These are phyloP conservation scores for Stylophora pistillata DNA, from an alignment of 64 coral and sea anemone species.

Conservation along the genomic window DNA sequence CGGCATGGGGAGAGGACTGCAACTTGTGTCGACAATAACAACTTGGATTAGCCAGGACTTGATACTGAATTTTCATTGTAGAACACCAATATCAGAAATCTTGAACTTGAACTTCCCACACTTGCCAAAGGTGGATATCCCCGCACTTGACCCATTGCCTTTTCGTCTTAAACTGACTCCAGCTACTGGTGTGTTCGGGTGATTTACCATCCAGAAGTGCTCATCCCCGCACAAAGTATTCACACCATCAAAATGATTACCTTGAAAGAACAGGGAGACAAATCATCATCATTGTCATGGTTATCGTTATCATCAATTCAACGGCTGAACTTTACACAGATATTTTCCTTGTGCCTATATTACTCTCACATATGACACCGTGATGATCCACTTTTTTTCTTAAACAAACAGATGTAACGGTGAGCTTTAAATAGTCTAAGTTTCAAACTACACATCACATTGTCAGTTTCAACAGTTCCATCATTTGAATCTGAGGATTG, in stretches of 20 bases:
- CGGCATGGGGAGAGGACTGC: no score
- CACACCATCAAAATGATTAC: neutral
- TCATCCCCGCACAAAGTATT: neutral
- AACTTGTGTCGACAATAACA: neutral
- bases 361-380: no score
- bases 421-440: no score
- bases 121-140: constrained; percentile 5
- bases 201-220: neutral
- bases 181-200: neutral
- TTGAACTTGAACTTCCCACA: neutral
- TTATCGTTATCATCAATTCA: no score
- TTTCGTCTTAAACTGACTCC: neutral
- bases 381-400: no score
- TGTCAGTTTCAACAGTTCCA: no score
- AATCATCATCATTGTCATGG: neutral
- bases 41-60: neutral
- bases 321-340: no score
- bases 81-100: neutral
- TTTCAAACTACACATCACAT: no score
- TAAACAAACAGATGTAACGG: no score
- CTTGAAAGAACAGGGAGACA: neutral
- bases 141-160: neutral
- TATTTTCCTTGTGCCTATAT: no score
- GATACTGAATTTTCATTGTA: neutral
- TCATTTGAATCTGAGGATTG: no score